A percentile compares a stretch with the other conserved stretches of the same genome.
Evolutionary conservation across 2,113 vertebrate genomes (phyloP).

Genomic region (Galemys pyrenaicus): DNA sequence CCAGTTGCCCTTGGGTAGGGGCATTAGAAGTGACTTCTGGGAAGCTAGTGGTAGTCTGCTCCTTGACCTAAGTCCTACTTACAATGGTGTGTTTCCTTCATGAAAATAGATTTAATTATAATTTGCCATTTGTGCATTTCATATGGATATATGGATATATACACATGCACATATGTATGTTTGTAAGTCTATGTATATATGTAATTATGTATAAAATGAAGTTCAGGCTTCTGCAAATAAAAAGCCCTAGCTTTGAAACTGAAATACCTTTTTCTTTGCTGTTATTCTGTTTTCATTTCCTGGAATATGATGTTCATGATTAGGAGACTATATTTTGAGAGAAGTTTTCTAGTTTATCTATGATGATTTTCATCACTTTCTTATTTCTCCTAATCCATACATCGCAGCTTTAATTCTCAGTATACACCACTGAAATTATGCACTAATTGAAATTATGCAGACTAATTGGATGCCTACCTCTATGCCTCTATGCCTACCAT

Average conservation of each 20-base stretch:
- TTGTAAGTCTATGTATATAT: neutral
- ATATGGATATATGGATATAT: neutral
- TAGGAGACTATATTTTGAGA: neutral
- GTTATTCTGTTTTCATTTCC: neutral
- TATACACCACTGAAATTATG: neutral
- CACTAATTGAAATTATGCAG: no score
- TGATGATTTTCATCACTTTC: neutral
- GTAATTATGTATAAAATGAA: neutral
- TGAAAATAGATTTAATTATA: neutral
- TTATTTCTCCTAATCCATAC: neutral
- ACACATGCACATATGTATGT: no score
- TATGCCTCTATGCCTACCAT: no score
- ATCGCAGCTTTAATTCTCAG: no score
- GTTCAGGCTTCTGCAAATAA: neutral
- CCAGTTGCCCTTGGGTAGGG: neutral
- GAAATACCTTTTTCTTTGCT: neutral
- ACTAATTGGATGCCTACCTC: no score
- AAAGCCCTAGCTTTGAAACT: neutral
- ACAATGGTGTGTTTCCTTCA: neutral
- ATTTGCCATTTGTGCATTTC: neutral
- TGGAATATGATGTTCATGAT: neutral
- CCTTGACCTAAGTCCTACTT: neutral
- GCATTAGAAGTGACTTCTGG: neutral
- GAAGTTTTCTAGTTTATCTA: neutral
- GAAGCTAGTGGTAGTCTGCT: neutral